These are phyloP conservation scores for Urocyon cinereoargenteus DNA, from an alignment of 2,797 vertebrate species.

Conservation along the genomic window DNA sequence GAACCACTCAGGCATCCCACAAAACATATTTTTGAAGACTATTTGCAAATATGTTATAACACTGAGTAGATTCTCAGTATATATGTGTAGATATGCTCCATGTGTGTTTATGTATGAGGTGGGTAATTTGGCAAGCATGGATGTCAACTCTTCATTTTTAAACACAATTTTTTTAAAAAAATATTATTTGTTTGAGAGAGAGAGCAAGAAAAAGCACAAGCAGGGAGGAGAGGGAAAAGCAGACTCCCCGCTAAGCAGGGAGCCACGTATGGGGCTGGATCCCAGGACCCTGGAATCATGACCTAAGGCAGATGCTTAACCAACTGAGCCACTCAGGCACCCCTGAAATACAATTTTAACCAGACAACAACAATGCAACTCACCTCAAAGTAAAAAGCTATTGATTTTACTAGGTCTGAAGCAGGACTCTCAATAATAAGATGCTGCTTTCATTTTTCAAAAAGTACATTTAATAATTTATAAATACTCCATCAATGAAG, in stretches of 20 bases:
- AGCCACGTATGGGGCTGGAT: no score
- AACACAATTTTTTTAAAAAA: not conserved
- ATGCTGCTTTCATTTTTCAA: slow-evolving; percentile 32
- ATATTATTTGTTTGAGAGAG: no score
- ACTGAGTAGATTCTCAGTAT: not conserved
- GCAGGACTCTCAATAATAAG: not conserved
- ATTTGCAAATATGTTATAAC: not conserved
- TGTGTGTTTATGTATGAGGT: not conserved
- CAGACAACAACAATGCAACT: not conserved
- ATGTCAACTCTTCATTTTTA: not conserved
- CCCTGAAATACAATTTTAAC: slow-evolving; percentile 16
- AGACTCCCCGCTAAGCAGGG: no score
- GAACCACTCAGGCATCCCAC: no score
- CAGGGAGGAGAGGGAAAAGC: no score
- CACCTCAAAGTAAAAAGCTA: not conserved
- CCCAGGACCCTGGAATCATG: no score
- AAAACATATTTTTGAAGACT: not conserved
- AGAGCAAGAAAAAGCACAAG: no score
- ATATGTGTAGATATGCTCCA: not conserved
- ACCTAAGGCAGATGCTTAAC: no score
- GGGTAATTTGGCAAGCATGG: not conserved
- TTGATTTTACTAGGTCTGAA: not conserved
- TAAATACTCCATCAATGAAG: not conserved
- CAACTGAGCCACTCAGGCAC: no score
- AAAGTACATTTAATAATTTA: slow-evolving; percentile 20